These are phyloP conservation scores for Miniopterus natalensis DNA, from an alignment of 2,113 vertebrate genomes.

Conservation along the genomic window DNA sequence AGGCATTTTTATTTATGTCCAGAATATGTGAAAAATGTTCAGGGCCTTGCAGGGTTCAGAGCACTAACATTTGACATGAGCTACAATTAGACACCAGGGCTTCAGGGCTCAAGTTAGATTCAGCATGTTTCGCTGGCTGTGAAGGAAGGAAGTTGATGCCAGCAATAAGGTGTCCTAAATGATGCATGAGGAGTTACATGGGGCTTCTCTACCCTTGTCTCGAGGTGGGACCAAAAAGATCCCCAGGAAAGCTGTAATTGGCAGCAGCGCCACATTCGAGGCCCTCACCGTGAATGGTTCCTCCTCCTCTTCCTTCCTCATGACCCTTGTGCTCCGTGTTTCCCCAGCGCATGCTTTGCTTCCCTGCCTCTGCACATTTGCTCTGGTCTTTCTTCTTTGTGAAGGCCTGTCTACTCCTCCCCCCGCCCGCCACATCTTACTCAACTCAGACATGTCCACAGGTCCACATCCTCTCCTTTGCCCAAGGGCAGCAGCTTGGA, in stretches of 20 bases:
- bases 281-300: accelerated
- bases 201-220: background rate
- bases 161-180: background rate
- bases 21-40: no score
- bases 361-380: background rate
- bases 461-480: background rate
- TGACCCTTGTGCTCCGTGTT: background rate
- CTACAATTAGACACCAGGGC: accelerated
- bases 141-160: background rate
- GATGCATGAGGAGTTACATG: background rate
- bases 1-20: background rate
- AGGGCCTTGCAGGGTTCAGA: background rate
- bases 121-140: background rate
- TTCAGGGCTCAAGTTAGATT: background rate
- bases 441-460: background rate
- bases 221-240: background rate
- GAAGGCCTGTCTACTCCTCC: background rate
- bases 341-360: background rate
- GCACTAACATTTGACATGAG: background rate
- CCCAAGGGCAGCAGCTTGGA: no score
- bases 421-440: accelerated
- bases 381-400: background rate
- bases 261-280: background rate
- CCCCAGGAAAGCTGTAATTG: background rate
- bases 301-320: background rate